These are phyloP conservation scores for Nycticebus coucang DNA, from an alignment of 2,113 vertebrate species.

Conservation along the genomic window DNA sequence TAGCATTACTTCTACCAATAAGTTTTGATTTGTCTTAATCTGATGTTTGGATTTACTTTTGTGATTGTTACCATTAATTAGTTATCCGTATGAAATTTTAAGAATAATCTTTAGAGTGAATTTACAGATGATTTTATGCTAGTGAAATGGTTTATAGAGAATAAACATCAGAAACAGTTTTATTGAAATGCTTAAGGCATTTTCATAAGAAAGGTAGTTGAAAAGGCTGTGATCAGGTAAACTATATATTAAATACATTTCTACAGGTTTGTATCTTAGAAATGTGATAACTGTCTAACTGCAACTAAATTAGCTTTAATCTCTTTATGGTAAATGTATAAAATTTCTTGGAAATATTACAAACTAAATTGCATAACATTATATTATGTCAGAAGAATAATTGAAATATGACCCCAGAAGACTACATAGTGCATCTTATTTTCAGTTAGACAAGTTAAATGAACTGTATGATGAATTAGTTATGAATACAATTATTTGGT, in stretches of 20 bases:
- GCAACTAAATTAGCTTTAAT: slow-evolving; percentile 84
- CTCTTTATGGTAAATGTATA: slow-evolving; percentile 83
- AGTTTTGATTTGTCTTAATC: slow-evolving; percentile 14
- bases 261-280: slow-evolving; percentile 61
- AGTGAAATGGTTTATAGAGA: background rate
- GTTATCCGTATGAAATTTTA: slow-evolving; percentile 1
- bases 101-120: background rate
- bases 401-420: slow-evolving; percentile 86
- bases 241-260: slow-evolving; percentile 70
- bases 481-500: slow-evolving; percentile 86
- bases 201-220: slow-evolving; percentile 3
- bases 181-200: slow-evolving; percentile 55
- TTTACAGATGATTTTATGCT: background rate
- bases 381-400: slow-evolving; percentile 86
- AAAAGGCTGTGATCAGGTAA: slow-evolving; percentile 60
- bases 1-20: background rate
- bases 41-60: slow-evolving; percentile 4
- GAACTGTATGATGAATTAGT: slow-evolving; percentile 85
- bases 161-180: slow-evolving; percentile 47
- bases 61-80: slow-evolving; percentile 20
- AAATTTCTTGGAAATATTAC: slow-evolving; percentile 83
- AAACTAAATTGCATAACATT: slow-evolving; percentile 86
- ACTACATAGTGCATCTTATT: slow-evolving; percentile 85
- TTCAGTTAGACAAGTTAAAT: slow-evolving; percentile 88
- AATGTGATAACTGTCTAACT: slow-evolving; percentile 79